Percentiles rank a stretch among this genome's conserved stretches.
Evolutionary conservation across 2,888 invertebrate species (phyloP).

Genomic region (Ischnus inquisitorius): DNA sequence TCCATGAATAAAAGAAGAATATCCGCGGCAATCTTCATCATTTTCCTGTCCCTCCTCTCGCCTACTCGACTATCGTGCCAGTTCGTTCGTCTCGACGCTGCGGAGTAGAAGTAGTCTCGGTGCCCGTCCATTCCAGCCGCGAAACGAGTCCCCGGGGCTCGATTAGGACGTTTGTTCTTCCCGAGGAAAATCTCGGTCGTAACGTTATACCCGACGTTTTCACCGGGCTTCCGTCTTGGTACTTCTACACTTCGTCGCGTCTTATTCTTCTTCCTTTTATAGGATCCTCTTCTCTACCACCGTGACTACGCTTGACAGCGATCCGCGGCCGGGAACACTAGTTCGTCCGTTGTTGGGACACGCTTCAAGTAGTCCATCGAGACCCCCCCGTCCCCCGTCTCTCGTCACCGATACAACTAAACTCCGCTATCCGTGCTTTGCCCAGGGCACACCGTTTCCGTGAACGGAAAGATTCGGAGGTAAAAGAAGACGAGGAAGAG

Average conservation of each 20-base stretch:
- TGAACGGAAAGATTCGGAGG: conserved; percentile 7
- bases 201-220: conserved; percentile 56
- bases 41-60: conserved; percentile 57
- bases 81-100: conserved; percentile 57
- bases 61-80: conserved; percentile 40
- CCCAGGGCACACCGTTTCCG: not conserved
- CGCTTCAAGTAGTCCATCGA: conserved; percentile 64
- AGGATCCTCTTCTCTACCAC: conserved; percentile 7
- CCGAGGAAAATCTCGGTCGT: conserved; percentile 67
- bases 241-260: conserved; percentile 16
- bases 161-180: conserved; percentile 75
- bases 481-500: not conserved
- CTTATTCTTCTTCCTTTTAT: conserved; percentile 42
- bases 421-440: not conserved
- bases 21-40: conserved; percentile 57
- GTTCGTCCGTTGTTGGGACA: conserved; percentile 43
- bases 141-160: conserved; percentile 78
- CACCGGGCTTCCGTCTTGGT: conserved; percentile 46
- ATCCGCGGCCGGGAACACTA: conserved; percentile 39
- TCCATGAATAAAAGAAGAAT: not conserved
- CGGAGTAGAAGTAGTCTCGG: conserved; percentile 38
- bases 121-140: conserved; percentile 74
- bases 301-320: conserved; percentile 58
- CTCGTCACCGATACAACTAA: conserved; percentile 45
- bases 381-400: conserved; percentile 34